Base-by-base conservation (phyloP, 2,888 invertebrate genomes). In the Xestia ashworthii region DNA sequence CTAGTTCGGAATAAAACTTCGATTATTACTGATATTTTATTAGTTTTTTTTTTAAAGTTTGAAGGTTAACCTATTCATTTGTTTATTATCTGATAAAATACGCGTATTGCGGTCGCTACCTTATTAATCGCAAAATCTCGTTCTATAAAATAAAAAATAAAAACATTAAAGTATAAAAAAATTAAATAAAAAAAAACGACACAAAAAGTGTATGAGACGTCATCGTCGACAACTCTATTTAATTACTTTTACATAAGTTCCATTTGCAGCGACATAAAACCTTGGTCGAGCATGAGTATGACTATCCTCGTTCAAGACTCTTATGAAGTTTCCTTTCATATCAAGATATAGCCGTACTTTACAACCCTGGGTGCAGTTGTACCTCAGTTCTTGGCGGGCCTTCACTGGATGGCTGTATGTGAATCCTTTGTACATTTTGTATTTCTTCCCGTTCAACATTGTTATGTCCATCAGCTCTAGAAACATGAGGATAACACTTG, bases 331-430 rank as follows among this genome's bases (percentile, higher is more conserved):
- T 1, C 90, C 90, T 0, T 89, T 79, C 16, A 68, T 32, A 1
- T 81, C 80, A 11, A 91, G 55, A 69, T 87, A 88, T 0, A 90
- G 71, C n/a, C 87, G 85, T 0, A 90, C 92, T 22, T 88, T 89
- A 62, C 93, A 93, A 0, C 87, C 88, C 11, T 88, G 86, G 0
- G 93, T 91, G 48, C 88, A 90, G 5, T 90, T 90, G 76, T 93
- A 93, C 2, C 91, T 86, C 77, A 91, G 12, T 84, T 84, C 41
- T 55, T 44, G 14, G 67, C 83, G 11, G 16, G 72, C 38, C 70
- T 79, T 62, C 69, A 78, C 48, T 41, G 85, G 78, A 66, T 87
- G 32, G 50, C 88, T 80, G 66, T 87, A 91, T 0, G 91, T 92
- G 62, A 89, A 92, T 6, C 88, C 84, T n/a, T 85, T 86, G 58